phyloP scores from a whole-genome alignment of 2,888 invertebrate species.

The Syritta pipiens region DNA sequence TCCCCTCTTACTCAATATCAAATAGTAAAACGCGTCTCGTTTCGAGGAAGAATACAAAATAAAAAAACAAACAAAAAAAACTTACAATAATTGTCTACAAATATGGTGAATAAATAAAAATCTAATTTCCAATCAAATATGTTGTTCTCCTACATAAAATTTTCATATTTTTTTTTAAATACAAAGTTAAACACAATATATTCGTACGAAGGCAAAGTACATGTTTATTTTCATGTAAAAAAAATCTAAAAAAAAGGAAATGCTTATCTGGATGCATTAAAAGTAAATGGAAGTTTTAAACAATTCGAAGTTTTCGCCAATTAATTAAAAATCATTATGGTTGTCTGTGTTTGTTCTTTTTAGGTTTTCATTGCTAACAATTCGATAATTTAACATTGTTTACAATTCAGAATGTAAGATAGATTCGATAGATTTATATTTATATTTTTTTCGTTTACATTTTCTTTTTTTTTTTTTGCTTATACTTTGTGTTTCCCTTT shows the following conservation, averaged over 20 bases:
- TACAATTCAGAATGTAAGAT: conserved; percentile 32
- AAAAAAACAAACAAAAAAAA: conserved; percentile 23
- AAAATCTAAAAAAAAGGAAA: not conserved
- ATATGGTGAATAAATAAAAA: conserved; percentile 53
- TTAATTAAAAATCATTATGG: conserved; percentile 15
- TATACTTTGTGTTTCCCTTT: not conserved
- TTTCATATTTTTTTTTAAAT: not conserved
- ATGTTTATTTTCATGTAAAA: not conserved
- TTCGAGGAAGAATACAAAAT: conserved; percentile 2
- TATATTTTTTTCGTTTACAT: conserved; percentile 5
- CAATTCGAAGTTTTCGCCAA: conserved; percentile 24
- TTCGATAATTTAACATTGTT: conserved; percentile 43
- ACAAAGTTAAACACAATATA: conserved; percentile 7
- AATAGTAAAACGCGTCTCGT: conserved; percentile 19
- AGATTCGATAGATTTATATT: conserved; percentile 41
- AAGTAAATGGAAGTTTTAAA: conserved; percentile 13
- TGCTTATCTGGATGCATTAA: not conserved
- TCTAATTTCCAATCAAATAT: conserved; percentile 20
- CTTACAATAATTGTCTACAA: conserved; percentile 54
- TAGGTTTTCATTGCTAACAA: conserved; percentile 41
- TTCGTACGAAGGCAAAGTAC: not conserved
- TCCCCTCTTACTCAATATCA: conserved; percentile 35
- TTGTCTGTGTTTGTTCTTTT: conserved; percentile 5
- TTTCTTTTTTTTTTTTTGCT: not conserved
- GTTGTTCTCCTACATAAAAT: not conserved